Conservation (phyloP, 2,797 vertebrate genomes). For the Pteropus rufus region DNA sequence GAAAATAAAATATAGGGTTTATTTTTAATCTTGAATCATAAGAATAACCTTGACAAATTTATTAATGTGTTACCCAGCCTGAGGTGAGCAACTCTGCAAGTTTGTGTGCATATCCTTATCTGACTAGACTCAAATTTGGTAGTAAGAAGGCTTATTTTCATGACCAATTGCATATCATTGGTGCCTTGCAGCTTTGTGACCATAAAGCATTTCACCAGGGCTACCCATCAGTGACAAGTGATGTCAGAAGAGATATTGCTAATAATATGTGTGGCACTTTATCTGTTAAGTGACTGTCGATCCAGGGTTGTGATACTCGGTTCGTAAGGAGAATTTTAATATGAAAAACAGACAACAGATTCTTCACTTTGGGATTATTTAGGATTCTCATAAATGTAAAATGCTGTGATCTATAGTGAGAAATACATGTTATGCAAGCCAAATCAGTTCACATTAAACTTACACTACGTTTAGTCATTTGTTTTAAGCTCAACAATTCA, state of each 20-base stretch:
- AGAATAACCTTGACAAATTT: not conserved
- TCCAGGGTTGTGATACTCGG: not conserved
- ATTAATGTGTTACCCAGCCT: not conserved
- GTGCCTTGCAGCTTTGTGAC: not conserved
- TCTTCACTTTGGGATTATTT: not conserved
- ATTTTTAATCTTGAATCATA: not conserved
- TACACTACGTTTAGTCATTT: not conserved
- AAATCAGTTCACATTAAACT: not conserved
- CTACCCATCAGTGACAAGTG: not conserved
- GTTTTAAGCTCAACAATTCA: not conserved
- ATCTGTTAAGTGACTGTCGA: not conserved
- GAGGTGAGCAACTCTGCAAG: not conserved
- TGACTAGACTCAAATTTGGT: rapidly evolving
- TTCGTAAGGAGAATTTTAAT: not conserved
- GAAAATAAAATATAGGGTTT: not conserved
- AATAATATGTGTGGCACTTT: not conserved
- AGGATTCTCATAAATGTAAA: not conserved
- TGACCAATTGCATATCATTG: not conserved
- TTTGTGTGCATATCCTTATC: not conserved
- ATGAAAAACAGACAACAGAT: not conserved
- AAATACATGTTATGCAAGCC: not conserved
- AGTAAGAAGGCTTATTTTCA: not conserved
- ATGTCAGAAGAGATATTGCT: not conserved
- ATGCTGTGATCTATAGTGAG: not conserved
- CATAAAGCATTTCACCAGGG: not conserved